Conservation (phyloP, 2,797 vertebrate genomes). For the Martes flavigula region DNA sequence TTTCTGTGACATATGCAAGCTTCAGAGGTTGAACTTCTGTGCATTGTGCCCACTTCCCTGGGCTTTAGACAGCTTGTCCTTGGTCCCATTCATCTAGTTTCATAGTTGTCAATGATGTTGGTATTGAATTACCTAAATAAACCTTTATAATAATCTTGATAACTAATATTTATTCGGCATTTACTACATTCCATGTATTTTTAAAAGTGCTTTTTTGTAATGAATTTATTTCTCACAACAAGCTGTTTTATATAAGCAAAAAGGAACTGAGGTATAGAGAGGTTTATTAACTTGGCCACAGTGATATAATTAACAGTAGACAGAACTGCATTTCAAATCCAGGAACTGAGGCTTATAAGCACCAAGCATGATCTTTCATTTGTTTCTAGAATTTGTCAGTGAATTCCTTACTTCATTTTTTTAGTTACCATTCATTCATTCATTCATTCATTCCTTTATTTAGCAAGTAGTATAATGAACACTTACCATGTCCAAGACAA, state of each 20-base stretch:
- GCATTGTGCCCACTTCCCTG: neutral
- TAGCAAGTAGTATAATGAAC: neutral
- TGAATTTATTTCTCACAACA: neutral
- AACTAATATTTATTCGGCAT: neutral
- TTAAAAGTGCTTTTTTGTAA: neutral
- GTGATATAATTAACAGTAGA: neutral
- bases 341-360: neutral
- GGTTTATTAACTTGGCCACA: neutral
- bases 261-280: neutral
- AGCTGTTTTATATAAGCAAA: conserved; percentile 1
- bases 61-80: neutral
- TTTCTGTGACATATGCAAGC: neutral
- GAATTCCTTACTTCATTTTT: neutral
- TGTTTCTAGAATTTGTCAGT: neutral
- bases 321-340: neutral
- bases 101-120: neutral
- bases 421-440: neutral
- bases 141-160: neutral
- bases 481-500: neutral
- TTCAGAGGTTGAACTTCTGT: neutral
- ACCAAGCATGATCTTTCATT: neutral
- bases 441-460: neutral
- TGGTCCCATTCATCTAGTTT: neutral
- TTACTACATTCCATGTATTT: neutral
- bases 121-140: neutral